Conservation (phyloP, 1,140 invertebrate genomes). For the Heliconius hermathena region DNA sequence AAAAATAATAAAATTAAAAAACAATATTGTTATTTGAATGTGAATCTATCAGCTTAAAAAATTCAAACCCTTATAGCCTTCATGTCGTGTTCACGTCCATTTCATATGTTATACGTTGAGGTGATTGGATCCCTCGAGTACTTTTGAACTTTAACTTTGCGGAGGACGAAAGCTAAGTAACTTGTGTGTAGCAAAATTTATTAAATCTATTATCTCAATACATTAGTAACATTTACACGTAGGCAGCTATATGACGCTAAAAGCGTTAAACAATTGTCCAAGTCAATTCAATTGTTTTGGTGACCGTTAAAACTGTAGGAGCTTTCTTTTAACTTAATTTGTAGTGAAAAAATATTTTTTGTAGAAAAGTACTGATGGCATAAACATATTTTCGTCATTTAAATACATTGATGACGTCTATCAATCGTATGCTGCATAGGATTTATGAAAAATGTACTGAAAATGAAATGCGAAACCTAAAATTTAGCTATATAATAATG, state of each 20-base stretch:
- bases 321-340: not conserved
- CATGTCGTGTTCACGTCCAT: constrained; percentile 21
- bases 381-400: not conserved
- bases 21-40: too few species aligned
- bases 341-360: not conserved
- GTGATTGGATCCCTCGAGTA: constrained; percentile 35
- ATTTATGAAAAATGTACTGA: not conserved
- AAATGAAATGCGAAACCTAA: constrained; percentile 18
- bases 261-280: not conserved
- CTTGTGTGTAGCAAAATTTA: constrained; percentile 16
- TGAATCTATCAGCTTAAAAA: not conserved
- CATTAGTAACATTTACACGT: not conserved
- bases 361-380: not conserved
- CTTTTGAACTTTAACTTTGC: constrained; percentile 42
- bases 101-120: constrained; percentile 29
- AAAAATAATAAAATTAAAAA: too few species aligned
- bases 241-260: not conserved
- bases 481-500: constrained; percentile 60
- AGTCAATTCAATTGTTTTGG: not conserved
- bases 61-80: constrained; percentile 11
- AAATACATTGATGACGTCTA: not conserved
- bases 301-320: not conserved
- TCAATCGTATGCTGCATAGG: not conserved
- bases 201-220: constrained; percentile 6
- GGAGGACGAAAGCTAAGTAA: constrained; percentile 28